Percentiles rank a stretch among this genome's conserved stretches.
phyloP scores from a whole-genome alignment of 1,140 invertebrate species.

The Drosophila kohkoa region DNA sequence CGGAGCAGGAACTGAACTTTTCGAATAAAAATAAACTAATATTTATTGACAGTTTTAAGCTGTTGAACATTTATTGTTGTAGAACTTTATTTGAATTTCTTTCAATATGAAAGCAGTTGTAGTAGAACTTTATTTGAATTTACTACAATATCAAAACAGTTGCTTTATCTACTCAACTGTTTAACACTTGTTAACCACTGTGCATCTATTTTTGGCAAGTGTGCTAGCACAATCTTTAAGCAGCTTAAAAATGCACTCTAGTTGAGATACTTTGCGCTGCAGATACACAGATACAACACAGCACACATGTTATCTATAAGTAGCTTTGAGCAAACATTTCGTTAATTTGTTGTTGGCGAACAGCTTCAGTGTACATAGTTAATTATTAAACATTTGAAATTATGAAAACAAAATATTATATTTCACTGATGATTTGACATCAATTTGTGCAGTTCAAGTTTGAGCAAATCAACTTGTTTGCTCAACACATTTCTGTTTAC shows the following conservation, averaged over 20 bases:
- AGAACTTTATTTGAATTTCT: neutral
- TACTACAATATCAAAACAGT: neutral
- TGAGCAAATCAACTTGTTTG: constrained; percentile 22
- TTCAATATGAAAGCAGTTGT: neutral
- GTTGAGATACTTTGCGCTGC: constrained; percentile 3
- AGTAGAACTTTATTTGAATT: neutral
- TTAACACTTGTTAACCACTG: constrained; percentile 5
- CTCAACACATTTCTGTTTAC: constrained; percentile 19
- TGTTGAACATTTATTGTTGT: neutral
- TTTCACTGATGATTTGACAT: constrained; percentile 1
- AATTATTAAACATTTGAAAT: constrained; percentile 5
- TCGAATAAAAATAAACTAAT: neutral
- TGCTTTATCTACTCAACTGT: neutral
- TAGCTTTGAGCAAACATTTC: neutral
- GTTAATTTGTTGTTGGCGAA: neutral
- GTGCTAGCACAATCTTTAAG: constrained; percentile 28
- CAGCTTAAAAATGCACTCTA: constrained; percentile 30
- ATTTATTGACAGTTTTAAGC: neutral
- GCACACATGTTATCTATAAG: neutral
- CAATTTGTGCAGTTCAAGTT: neutral
- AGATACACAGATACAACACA: neutral
- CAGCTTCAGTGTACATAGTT: neutral
- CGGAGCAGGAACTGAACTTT: neutral
- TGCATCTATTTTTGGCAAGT: constrained; percentile 22
- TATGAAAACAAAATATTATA: constrained; percentile 3